These are phyloP conservation scores for Motacilla alba DNA, from an alignment of 2,113 vertebrate species.

Conservation along the genomic window DNA sequence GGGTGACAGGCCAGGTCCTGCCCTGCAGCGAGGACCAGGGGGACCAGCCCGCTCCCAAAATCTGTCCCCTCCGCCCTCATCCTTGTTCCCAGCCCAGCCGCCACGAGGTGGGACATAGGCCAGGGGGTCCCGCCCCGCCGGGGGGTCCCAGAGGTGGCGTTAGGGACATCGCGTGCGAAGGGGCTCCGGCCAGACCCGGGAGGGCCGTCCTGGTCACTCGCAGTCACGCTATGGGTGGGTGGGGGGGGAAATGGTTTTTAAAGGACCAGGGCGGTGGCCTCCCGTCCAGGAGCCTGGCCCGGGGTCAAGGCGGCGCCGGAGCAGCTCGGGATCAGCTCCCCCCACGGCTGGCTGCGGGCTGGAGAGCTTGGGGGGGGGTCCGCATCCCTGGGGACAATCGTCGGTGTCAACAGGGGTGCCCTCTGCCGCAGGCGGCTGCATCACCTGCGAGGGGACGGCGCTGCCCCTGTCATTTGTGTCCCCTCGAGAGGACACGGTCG, in stretches of 20 bases:
- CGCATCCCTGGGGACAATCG: not conserved
- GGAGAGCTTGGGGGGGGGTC: not conserved
- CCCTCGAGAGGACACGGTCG: fast-evolving
- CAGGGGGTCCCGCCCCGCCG: not conserved
- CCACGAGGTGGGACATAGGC: not conserved
- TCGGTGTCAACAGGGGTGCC: not conserved
- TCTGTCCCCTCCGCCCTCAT: not conserved
- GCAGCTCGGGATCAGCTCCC: not conserved
- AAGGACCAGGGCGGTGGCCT: slow-evolving; percentile 49
- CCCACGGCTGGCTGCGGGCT: not conserved
- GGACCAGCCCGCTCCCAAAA: not conserved
- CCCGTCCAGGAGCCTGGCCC: slow-evolving; percentile 13
- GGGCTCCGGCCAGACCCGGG: not conserved
- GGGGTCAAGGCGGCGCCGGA: not conserved
- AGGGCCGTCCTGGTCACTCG: not conserved
- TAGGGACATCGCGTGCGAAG: slow-evolving; percentile 52
- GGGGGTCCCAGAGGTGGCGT: not conserved
- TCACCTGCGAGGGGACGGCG: not conserved
- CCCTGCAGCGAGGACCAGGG: not conserved
- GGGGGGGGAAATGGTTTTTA: slow-evolving; percentile 21
- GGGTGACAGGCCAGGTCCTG: not conserved
- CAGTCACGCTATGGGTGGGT: slow-evolving; percentile 38
- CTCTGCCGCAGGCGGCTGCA: not conserved
- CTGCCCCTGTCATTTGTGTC: not conserved
- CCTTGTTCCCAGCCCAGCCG: not conserved